phyloP scores from a whole-genome alignment of 2,113 vertebrate genomes.

The Myrmecophaga tridactyla region DNA sequence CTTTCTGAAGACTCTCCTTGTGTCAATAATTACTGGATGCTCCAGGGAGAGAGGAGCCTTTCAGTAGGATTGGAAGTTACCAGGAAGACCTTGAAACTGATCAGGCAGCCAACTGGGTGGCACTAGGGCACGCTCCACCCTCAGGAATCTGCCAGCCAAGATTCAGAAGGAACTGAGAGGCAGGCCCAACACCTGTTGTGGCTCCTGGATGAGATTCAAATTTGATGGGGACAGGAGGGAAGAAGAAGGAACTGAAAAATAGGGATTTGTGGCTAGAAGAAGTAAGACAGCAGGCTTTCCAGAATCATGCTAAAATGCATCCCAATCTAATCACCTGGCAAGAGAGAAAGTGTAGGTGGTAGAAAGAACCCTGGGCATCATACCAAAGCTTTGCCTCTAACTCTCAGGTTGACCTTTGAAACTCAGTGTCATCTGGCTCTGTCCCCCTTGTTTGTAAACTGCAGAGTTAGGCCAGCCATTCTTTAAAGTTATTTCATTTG shows the following conservation, averaged over 20 bases:
- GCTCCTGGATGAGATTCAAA: slow-evolving; percentile 65
- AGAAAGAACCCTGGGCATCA: background rate
- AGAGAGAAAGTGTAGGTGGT: background rate
- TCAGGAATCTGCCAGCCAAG: slow-evolving; percentile 6
- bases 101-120: slow-evolving; percentile 7
- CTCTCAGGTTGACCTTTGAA: slow-evolving; percentile 28
- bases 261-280: slow-evolving; percentile 22
- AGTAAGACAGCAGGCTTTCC: background rate
- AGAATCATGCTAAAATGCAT: slow-evolving; percentile 32
- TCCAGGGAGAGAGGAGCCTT: background rate
- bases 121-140: slow-evolving; percentile 23
- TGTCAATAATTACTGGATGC: background rate
- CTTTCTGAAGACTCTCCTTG: slow-evolving; percentile 16
- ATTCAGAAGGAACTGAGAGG: slow-evolving; percentile 30
- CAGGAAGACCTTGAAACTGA: slow-evolving; percentile 60
- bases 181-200: slow-evolving; percentile 65
- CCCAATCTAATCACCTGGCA: slow-evolving; percentile 1
- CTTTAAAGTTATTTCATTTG: slow-evolving; percentile 30
- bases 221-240: background rate
- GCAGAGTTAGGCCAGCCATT: background rate
- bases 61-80: slow-evolving; percentile 34
- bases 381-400: slow-evolving; percentile 11
- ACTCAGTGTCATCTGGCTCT: background rate
- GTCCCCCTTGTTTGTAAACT: slow-evolving; percentile 23
- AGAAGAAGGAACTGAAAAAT: slow-evolving; percentile 37